These are phyloP conservation scores for Deilephila porcellus DNA, from an alignment of 2,888 invertebrate genomes.

Conservation along the genomic window DNA sequence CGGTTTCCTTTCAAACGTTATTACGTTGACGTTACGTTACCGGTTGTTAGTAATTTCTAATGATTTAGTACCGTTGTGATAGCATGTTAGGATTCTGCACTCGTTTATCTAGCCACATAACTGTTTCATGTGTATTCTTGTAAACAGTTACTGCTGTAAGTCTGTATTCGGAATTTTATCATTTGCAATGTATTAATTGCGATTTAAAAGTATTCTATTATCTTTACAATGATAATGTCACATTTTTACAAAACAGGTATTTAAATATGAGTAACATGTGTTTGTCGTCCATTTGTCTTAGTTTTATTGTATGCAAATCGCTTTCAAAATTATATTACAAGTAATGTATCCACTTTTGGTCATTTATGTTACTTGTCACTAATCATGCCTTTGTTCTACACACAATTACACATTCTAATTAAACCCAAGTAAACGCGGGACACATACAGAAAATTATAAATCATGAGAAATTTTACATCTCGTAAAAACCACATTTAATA, in stretches of 20 bases:
- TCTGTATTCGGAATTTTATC: too few relatives aligned
- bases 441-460: neutral
- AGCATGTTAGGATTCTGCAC: neutral
- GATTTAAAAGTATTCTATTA: too few relatives aligned
- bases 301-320: neutral
- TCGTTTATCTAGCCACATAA: neutral
- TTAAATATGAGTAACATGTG: too few relatives aligned
- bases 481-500: neutral
- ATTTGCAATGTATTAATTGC: too few relatives aligned
- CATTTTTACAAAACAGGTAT: too few relatives aligned
- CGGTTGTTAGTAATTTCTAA: conserved; percentile 16
- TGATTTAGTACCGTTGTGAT: conserved; percentile 24
- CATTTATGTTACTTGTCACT: neutral
- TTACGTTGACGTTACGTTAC: conserved; percentile 18
- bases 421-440: neutral
- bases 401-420: neutral
- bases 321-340: neutral
- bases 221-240: too few relatives aligned
- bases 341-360: neutral
- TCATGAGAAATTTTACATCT: neutral
- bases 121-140: neutral
- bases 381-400: neutral
- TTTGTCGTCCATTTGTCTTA: neutral
- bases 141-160: neutral
- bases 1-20: conserved; percentile 31